Base-by-base conservation (phyloP, 2,888 invertebrate species). In the Mythimna albipuncta region DNA sequence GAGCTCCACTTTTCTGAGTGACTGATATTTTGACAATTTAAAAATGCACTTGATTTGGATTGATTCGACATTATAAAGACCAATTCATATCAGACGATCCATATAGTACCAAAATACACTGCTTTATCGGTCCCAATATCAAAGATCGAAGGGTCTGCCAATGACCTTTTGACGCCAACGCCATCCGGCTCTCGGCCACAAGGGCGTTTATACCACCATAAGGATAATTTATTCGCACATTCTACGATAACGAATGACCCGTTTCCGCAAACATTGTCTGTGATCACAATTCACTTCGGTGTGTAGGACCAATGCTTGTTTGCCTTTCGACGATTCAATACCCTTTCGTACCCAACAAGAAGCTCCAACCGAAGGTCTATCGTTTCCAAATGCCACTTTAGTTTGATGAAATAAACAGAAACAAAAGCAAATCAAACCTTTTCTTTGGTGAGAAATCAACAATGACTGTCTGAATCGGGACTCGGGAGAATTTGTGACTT, bases 161-260 rank as follows among this genome's bases (percentile, higher is more conserved):
- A 85, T 87, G 86, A 86, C 85, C 86, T 87, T 89, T 89, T 81
- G 85, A 87, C 82, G 85, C 73, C 79, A 68, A 67, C 75, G 79
- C 75, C 83, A 84, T 89, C 88, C 88, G 87, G 72, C 75, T 77
- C 72, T 77, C 71, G 72, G 62, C 80, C 83, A 82, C 82, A 81
- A 75, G 67, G 69, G 69, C 79, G 72, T 82, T 84, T 78, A 79
- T 75, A 72, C 72, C 82, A 81, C 83, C 85, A 80, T 89, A 88
- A 86, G 86, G 81, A 87, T 88, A 88, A 90, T 90, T 89, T 89
- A 91, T 88, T 84, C 72, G 65, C 82, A 77, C 86, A 84, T 87
- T 86, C 80, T 72, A 63, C 80, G 81, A 79, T 77, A 80, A 83
- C 77, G 77, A 73, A 81, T 65, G 75, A 67, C 63, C 72, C 62